Percentiles rank a stretch among this genome's conserved stretches.
Conservation (phyloP, 2,797 vertebrate genomes). For the Microcaecilia unicolor region DNA sequence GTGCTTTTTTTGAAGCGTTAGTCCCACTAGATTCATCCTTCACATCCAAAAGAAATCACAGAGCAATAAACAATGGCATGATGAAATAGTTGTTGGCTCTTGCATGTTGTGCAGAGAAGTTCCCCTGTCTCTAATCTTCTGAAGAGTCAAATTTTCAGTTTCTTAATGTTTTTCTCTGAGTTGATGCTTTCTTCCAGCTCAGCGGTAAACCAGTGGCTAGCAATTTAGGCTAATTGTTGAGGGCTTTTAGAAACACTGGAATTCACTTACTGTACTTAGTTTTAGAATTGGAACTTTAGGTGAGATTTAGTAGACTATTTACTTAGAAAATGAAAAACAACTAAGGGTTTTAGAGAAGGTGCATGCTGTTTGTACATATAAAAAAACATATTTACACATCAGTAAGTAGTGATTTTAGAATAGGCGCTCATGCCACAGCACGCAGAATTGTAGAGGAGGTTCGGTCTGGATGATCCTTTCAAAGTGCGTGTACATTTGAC, state of each 20-base stretch:
- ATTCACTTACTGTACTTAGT: constrained; percentile 2
- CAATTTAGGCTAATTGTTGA: constrained; percentile 10
- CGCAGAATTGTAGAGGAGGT: no score
- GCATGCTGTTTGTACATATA: no score
- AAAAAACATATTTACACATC: no score
- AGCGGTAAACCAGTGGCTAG: not conserved
- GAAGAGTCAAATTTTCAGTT: not conserved
- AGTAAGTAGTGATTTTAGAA: no score
- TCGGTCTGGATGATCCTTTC: no score
- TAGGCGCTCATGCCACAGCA: no score
- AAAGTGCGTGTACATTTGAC: no score
- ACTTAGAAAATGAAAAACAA: no score
- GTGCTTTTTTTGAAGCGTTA: constrained; percentile 28
- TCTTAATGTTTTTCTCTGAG: not conserved
- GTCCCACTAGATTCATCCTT: constrained; percentile 35
- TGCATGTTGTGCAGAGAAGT: constrained; percentile 22
- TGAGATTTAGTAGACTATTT: not conserved
- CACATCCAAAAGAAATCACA: constrained; percentile 22
- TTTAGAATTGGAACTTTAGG: constrained; percentile 3
- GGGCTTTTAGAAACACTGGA: not conserved
- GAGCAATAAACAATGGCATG: constrained; percentile 31
- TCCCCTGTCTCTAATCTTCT: constrained; percentile 1
- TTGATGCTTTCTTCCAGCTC: not conserved
- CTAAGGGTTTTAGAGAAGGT: no score
- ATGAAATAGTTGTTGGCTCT: constrained; percentile 31